Percentiles rank a stretch among this genome's conserved stretches.
Conservation (phyloP, 2,113 vertebrate species). For the Willisornis vidua region DNA sequence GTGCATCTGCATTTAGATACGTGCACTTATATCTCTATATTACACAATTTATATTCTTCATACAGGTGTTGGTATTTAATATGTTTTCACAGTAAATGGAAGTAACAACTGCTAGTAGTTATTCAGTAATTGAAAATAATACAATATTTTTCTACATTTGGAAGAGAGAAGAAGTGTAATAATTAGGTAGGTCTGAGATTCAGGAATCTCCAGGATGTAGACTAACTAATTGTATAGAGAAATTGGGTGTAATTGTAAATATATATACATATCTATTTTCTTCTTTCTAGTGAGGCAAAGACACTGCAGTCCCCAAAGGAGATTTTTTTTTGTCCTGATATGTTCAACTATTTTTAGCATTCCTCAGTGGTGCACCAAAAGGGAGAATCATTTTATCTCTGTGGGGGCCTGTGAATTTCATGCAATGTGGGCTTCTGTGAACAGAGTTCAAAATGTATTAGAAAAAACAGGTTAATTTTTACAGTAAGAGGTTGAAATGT, state of each 20-base stretch:
- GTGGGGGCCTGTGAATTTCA: slow-evolving; percentile 26
- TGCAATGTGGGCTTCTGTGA: slow-evolving; percentile 6
- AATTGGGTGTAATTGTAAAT: not conserved
- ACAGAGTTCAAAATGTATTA: slow-evolving; percentile 23
- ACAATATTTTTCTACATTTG: not conserved
- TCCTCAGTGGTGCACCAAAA: slow-evolving; percentile 6
- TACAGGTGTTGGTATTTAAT: not conserved
- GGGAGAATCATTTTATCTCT: slow-evolving; percentile 44
- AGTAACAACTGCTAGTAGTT: not conserved
- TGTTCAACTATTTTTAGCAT: slow-evolving; percentile 40
- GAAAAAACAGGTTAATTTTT: slow-evolving; percentile 55
- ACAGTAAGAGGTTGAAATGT: slow-evolving; percentile 11
- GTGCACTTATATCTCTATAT: not conserved
- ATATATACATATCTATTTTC: not conserved
- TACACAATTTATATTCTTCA: not conserved
- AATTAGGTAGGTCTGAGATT: not conserved
- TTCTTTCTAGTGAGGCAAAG: not conserved
- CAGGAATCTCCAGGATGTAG: not conserved
- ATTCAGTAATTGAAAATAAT: not conserved
- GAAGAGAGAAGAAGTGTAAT: not conserved
- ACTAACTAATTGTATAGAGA: not conserved
- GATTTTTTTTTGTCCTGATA: not conserved
- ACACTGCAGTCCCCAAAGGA: not conserved
- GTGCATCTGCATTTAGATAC: not conserved
- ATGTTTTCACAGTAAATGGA: not conserved